A percentile compares a stretch with the other conserved stretches of the same genome.
These are phyloP conservation scores for Leptinotarsa juncta DNA, from an alignment of 2,888 invertebrate genomes.

Conservation along the genomic window DNA sequence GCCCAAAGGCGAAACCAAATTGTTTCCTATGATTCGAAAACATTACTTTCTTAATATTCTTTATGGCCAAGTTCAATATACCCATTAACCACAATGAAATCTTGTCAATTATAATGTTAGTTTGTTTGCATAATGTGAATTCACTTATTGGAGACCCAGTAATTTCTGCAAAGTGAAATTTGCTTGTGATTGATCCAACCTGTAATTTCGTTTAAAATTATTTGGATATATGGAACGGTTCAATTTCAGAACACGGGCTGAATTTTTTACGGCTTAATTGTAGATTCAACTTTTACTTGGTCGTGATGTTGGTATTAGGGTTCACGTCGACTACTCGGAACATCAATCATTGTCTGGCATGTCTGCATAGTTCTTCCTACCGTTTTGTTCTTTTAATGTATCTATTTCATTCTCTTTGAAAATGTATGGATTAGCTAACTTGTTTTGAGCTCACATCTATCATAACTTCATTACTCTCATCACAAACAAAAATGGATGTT, in stretches of 20 bases:
- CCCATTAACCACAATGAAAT: slow-evolving; percentile 35
- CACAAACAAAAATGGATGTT: not conserved
- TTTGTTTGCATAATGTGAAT: slow-evolving; percentile 31
- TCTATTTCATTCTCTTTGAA: not conserved
- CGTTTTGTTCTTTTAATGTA: not conserved
- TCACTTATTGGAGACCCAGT: not conserved
- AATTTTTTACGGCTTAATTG: slow-evolving; percentile 16
- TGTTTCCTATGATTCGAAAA: slow-evolving; percentile 25
- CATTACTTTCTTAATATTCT: slow-evolving; percentile 25
- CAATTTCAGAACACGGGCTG: slow-evolving; percentile 16
- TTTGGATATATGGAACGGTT: slow-evolving; percentile 21
- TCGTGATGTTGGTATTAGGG: slow-evolving; percentile 23
- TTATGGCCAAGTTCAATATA: slow-evolving; percentile 39
- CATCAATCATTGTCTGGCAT: slow-evolving; percentile 18
- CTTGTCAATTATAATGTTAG: slow-evolving; percentile 32
- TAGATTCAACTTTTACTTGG: slow-evolving; percentile 11
- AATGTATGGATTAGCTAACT: not conserved
- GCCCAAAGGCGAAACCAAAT: slow-evolving; percentile 19
- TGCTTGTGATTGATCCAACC: slow-evolving; percentile 32
- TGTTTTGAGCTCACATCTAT: not conserved
- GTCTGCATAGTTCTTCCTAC: not conserved
- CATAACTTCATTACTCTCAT: no score
- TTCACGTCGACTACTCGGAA: slow-evolving; percentile 2
- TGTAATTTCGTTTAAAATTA: slow-evolving; percentile 28
- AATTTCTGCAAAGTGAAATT: slow-evolving; percentile 32